Base-by-base conservation (phyloP, 2,797 vertebrate genomes). In the Salmo trutta region DNA sequence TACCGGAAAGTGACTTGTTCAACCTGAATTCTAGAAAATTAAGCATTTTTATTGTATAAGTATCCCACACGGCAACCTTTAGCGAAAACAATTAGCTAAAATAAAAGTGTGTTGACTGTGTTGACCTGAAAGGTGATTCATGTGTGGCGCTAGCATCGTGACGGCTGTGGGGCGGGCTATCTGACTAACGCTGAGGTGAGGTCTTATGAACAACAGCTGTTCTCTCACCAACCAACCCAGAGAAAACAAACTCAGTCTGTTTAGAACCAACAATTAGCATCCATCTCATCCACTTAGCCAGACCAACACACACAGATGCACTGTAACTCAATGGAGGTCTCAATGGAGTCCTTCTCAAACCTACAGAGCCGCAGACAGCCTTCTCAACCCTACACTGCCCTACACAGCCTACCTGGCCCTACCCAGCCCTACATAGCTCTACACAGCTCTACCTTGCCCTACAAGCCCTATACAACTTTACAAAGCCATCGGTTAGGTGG, bases 121-220 rank as follows among this genome's bases (percentile, higher is more conserved):
- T 29, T 27, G 68, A 77, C 76, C 81, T 76, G 70, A 14, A 14
- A 41, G 56, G 67, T n/a, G 47, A 79, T 78, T 81, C 47, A 80
- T 76, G 75, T 83, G 77, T 66, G 64, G 66, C 78, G 36, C 33
- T 65, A 74, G 80, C 69, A 59, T 75, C 80, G 84, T n/a, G 70
- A 67, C 67, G 71, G 68, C 29, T 24, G 84, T 54, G 19, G 24
- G 59, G 72, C 71, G 15, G 64, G 73, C 74, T 78, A 73, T 69
- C 81, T 85, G 75, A 69, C 78, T 78, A 68, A 74, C 75, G 76
- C 77, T 85, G 80, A 86, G 79, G 79, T 81, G 81, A 87, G 71
- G 73, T 77, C 90, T 88, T 87, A 90, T 91, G 78, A 82, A 87
- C 86, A 90, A 75, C 90, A 91, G 87, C 87, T 91, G 89, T 62